Base-by-base conservation (phyloP, 2,113 vertebrate species). In the Alethe castanea region DNA sequence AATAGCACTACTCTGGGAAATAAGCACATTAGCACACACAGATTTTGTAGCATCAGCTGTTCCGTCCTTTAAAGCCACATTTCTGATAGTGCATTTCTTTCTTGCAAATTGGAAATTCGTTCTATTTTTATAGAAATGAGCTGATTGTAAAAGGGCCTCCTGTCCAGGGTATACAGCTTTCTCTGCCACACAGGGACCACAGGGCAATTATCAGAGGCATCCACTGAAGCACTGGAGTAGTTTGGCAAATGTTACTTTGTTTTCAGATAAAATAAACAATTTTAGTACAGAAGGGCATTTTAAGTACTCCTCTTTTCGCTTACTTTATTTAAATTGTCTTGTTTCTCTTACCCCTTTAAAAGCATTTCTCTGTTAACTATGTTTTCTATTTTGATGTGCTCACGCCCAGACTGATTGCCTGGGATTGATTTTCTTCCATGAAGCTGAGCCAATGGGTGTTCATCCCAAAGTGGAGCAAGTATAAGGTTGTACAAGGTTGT, bases 81-180 rank as follows among this genome's bases (percentile, higher is more conserved):
- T 95, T 92, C 52, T 83, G 38, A 65, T 38, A 56, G 60, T 59
- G 71, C 31, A 48, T 81, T 92, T 91, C 53, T 45, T 48, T 50
- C 76, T 70, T 84, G 57, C 71, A 94, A 91, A 71, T 33, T 86
- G 73, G 64, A 48, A 74, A 67, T 91, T 71, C 70, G 54, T 84
- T 93, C 80, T 86, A 19, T 86, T 90, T 94, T 95, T 83, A 44
- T 38, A 92, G 71, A 76, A 92, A 83, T 9, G 26, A 93, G 56
- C 31, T 94, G 76, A 59, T 28, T 88, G 52, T 29, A 90, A 71
- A 90, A 52, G 83, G 60, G 33, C 60, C 23, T 33, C 22, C 36
- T 95, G 16, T 36, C 54, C 81, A 85, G 79, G 33, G 38, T 82
- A 42, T 26, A 26, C 48, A 74, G 84, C 57, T 79, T 71, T 84